phyloP scores from a whole-genome alignment of 1,140 invertebrate species.

The Leptestheria dahalacensis region DNA sequence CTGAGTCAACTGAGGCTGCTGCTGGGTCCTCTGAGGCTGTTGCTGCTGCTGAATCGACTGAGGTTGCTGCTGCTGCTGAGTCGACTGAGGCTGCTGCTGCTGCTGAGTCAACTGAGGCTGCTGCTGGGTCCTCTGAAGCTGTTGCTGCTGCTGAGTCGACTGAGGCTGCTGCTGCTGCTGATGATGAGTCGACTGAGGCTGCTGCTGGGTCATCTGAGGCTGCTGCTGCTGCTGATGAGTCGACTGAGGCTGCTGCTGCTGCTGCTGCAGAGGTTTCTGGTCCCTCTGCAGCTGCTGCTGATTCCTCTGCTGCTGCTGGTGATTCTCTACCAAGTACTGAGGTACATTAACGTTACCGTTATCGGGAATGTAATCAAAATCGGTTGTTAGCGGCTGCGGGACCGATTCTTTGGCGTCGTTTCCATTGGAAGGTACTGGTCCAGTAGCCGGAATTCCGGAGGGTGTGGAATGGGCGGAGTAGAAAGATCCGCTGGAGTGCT shows the following conservation, averaged over 20 bases:
- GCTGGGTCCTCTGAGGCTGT: background rate
- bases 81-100: background rate
- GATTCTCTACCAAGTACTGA: too few species aligned
- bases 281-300: too few species aligned
- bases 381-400: background rate
- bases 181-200: too few species aligned
- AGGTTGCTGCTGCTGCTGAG: background rate
- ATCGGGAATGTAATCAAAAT: slow-evolving; percentile 8
- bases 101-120: too few species aligned
- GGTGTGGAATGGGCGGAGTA: background rate
- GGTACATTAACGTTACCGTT: background rate
- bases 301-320: background rate
- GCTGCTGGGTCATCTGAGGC: background rate
- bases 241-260: background rate
- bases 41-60: background rate
- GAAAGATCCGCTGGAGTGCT: background rate
- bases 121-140: background rate
- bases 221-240: background rate
- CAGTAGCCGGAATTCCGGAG: background rate
- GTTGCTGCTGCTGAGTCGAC: background rate
- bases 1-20: background rate
- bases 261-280: background rate
- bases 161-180: background rate
- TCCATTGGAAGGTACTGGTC: background rate
- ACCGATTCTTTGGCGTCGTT: background rate